Conservation (phyloP, 1,140 invertebrate species). For the Pentalonia nigronervosa region DNA sequence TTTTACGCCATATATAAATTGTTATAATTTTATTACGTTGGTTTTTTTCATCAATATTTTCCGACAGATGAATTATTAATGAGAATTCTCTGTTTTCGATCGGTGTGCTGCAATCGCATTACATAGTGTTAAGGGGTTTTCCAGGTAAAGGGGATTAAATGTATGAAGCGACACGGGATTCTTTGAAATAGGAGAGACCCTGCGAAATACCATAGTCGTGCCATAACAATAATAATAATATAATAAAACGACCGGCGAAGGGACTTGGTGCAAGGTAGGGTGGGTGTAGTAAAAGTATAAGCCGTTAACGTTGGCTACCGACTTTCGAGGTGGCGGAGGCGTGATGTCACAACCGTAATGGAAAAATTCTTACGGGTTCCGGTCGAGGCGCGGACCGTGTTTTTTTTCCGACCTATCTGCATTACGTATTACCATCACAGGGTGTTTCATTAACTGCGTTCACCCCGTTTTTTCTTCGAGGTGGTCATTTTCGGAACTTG, state of each 20-base stretch:
- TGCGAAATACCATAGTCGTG: background rate
- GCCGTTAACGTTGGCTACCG: background rate
- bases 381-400: background rate
- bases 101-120: background rate
- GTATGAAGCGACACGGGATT: background rate
- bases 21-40: background rate
- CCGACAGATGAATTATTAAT: background rate
- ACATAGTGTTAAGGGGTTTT: background rate
- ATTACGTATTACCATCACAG: background rate
- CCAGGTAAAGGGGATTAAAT: constrained; percentile 9
- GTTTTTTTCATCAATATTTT: background rate
- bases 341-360: background rate
- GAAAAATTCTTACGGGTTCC: background rate
- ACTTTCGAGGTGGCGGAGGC: background rate
- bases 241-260: background rate
- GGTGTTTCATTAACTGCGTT: too few species aligned
- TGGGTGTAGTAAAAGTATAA: background rate
- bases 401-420: background rate
- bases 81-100: background rate
- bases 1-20: background rate
- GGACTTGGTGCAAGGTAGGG: too few species aligned
- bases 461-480: too few species aligned
- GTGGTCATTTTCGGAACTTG: too few species aligned
- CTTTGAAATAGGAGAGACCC: background rate
- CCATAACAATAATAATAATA: constrained; percentile 12